Base-by-base conservation (phyloP, 2,888 invertebrate species). In the Cheilosia soror region DNA sequence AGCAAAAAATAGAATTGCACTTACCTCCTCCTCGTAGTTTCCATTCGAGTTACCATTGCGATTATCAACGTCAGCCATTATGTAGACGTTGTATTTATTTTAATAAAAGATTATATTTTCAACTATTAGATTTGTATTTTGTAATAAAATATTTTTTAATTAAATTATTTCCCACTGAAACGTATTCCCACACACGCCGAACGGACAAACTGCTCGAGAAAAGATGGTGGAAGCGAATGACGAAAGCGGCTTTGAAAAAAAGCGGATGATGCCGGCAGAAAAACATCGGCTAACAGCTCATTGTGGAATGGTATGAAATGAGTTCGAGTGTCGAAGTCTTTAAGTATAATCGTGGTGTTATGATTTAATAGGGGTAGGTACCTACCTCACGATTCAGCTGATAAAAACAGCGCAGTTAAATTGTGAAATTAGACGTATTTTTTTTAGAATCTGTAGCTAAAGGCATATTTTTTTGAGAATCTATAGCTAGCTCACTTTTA, bases 11-110 rank as follows among this genome's bases (percentile, higher is more conserved):
- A 4, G 9, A 0, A 4, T 27, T 29, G 2, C 31, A 4, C 76
- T 66, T 71, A 87, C 87, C 73, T 87, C 87, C 5, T 87, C 83
- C 20, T 87, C 87, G 15, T 87, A 77, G 51, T 87, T 83, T 25
- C 79, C 78, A 57, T 79, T 85, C 2, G 76, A 79, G 62, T 87
- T 83, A 53, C 83, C 76, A 73, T 87, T 87, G n/a, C 72, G 68
- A 66, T 77, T 80, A 55, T 75, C 83, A 47, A 47, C 71, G 73
- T 83, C 87, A 55, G 83, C 57, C 83, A 87, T 87, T 66, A 20
- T 71, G 31, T 25, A 44, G 15, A 31, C 51, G 49, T 55, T 60
- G 29, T 69, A 27, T 25, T 40, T 31, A 62, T 25, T 53, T 44
- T 27, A 49, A 44, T 47, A 6, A 11, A 57, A 31, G 9, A 4